phyloP scores from a whole-genome alignment of 2,797 vertebrate species.

The Okamejei kenojei region DNA sequence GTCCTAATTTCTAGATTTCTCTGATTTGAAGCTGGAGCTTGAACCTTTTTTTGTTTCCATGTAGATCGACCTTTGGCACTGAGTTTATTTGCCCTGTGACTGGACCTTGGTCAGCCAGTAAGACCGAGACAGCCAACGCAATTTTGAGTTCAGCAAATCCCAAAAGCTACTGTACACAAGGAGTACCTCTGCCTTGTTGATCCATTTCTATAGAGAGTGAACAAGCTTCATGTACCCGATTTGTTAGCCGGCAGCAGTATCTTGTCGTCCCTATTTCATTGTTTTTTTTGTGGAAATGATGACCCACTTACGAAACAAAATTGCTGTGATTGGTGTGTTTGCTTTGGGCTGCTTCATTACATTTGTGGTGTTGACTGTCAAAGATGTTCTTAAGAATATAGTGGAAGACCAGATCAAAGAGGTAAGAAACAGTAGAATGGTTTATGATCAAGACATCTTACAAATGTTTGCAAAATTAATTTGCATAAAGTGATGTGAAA shows the following conservation, averaged over 20 bases:
- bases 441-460: background rate
- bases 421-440: background rate
- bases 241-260: background rate
- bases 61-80: background rate
- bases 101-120: background rate
- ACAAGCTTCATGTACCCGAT: background rate
- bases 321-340: background rate
- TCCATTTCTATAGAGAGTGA: background rate
- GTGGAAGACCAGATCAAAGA: conserved; percentile 29
- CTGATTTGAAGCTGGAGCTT: background rate
- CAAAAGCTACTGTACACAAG: background rate
- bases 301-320: background rate
- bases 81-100: background rate
- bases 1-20: background rate
- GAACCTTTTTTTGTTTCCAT: background rate
- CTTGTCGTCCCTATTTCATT: background rate
- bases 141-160: background rate
- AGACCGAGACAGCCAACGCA: too few relatives aligned
- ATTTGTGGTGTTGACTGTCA: background rate
- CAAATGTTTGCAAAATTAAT: background rate
- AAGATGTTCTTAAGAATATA: background rate
- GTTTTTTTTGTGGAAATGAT: background rate
- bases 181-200: background rate
- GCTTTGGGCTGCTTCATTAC: background rate
- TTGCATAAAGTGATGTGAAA: background rate